A percentile compares a stretch with the other conserved stretches of the same genome.
phyloP scores from a whole-genome alignment of 2,113 vertebrate genomes.

The Pardalotus punctatus region DNA sequence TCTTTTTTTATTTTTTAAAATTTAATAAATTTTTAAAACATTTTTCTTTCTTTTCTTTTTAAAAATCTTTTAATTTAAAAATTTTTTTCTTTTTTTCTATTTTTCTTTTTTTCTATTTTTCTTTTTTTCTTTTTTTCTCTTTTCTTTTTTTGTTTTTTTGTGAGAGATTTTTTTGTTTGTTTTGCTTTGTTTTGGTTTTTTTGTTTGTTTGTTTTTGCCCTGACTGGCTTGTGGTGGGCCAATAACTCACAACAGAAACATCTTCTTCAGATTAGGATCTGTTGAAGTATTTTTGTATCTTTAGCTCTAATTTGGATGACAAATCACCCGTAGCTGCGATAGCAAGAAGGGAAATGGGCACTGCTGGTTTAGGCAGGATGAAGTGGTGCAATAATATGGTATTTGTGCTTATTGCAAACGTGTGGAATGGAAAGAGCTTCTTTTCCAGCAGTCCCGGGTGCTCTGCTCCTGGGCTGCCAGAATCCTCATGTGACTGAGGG shows the following conservation, averaged over 20 bases:
- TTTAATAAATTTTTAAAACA: no score
- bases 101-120: no score
- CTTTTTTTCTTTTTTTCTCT: no score
- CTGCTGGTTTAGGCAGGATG: neutral
- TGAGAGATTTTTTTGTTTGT: no score
- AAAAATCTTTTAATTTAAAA: no score
- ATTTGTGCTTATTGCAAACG: slow-evolving; percentile 3
- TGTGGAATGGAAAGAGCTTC: neutral
- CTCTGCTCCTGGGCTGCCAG: neutral
- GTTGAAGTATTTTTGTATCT: slow-evolving; percentile 24
- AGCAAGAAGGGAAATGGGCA: neutral
- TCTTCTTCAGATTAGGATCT: slow-evolving; percentile 28
- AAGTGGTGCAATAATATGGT: neutral
- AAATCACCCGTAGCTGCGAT: neutral
- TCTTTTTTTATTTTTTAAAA: no score
- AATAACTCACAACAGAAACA: neutral
- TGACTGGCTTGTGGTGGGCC: neutral
- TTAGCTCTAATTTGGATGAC: slow-evolving; percentile 42
- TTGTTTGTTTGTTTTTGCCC: neutral
- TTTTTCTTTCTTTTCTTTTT: no score
- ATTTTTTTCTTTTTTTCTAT: no score
- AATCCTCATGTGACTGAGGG: fast-evolving
- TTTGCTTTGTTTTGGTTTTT: no score
- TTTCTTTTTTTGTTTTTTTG: no score
- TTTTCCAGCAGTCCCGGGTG: neutral